Evolutionary conservation across 2,113 vertebrate species (phyloP).

Genomic region (Motacilla tschutschensis): DNA sequence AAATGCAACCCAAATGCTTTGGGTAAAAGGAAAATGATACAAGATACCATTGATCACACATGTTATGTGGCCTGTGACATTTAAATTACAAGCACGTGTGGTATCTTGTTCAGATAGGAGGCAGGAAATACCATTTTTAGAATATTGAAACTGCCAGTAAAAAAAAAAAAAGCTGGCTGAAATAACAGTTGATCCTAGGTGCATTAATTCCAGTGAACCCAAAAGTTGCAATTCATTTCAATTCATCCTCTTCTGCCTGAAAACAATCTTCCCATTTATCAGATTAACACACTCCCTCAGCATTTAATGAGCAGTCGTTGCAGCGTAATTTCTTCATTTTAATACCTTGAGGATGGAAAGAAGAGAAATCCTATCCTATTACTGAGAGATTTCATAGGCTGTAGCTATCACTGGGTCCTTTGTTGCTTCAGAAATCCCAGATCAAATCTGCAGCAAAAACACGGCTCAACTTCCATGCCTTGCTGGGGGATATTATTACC

Average conservation of each 20-base stretch:
- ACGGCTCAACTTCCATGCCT: not conserved
- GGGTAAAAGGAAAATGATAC: not conserved
- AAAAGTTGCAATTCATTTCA: not conserved
- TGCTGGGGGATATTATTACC: not conserved
- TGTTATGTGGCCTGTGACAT: not conserved
- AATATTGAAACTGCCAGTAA: conserved; percentile 3
- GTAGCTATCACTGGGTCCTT: not conserved
- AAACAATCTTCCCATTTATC: not conserved
- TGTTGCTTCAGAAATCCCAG: not conserved
- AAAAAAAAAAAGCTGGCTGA: not conserved
- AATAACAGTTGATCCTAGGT: not conserved
- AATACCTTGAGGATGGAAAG: not conserved
- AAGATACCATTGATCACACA: not conserved
- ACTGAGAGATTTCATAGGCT: not conserved
- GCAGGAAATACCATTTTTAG: conserved; percentile 66
- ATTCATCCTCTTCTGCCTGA: not conserved
- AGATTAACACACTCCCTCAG: not conserved
- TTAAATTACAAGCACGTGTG: conserved; percentile 59
- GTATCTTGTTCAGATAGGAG: conserved; percentile 17
- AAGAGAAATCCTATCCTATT: not conserved
- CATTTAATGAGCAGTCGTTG: not conserved
- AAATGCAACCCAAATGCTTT: not conserved
- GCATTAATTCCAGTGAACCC: not conserved
- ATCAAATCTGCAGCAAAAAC: not conserved
- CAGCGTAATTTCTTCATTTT: not conserved